These are phyloP conservation scores for Pangasius mekongensis DNA, from an alignment of 2,797 vertebrate species.

Conservation along the genomic window DNA sequence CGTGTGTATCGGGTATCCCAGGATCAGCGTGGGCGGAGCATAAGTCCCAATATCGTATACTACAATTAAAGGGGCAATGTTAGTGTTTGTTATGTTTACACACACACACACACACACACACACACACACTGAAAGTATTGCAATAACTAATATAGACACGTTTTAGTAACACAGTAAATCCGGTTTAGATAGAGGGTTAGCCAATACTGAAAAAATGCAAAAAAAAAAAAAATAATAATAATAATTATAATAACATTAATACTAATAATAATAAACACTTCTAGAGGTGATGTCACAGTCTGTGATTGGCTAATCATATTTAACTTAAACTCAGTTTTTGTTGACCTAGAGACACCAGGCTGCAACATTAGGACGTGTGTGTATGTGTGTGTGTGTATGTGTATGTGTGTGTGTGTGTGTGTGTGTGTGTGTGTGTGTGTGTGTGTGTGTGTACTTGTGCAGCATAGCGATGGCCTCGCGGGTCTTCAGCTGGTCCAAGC, in stretches of 20 bases:
- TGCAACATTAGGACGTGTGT: background rate
- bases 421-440: background rate
- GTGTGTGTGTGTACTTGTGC: slow-evolving; percentile 77
- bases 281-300: background rate
- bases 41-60: too few relatives aligned
- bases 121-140: too few relatives aligned
- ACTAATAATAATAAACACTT: background rate
- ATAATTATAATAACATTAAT: too few relatives aligned
- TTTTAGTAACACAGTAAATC: too few relatives aligned
- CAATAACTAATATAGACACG: too few relatives aligned
- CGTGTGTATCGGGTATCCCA: background rate
- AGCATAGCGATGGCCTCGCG: slow-evolving; percentile 89
- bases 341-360: background rate
- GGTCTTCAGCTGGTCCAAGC: slow-evolving; percentile 87
- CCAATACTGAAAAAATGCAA: background rate
- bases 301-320: background rate
- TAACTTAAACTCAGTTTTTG: background rate
- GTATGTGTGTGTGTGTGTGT: background rate
- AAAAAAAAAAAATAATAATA: too few relatives aligned
- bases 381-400: background rate
- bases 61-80: too few relatives aligned
- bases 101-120: too few relatives aligned
- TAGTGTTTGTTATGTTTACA: too few relatives aligned
- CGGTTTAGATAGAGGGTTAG: too few relatives aligned
- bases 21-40: background rate